Conservation (phyloP, 92 coral and sea anemone genomes). For the Meandrina meandrites region DNA sequence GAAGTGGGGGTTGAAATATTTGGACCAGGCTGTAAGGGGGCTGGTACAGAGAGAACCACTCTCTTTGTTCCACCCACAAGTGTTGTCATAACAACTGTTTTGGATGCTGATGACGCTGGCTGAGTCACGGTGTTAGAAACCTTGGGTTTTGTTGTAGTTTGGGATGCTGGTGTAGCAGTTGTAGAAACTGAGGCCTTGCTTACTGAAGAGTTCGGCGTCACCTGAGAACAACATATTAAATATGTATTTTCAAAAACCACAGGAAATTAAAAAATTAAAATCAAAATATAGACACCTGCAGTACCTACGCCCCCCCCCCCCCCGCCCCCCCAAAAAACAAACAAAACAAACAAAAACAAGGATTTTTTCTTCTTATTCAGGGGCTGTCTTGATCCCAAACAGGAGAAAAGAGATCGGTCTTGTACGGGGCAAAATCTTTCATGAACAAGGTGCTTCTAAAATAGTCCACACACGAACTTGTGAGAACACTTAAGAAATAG, state of each 20-base stretch:
- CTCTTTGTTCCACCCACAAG: constrained; percentile 86
- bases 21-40: constrained; percentile 45
- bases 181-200: constrained; percentile 10
- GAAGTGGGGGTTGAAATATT: constrained; percentile 7
- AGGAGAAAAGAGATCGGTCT: no score
- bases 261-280: neutral
- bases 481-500: no score
- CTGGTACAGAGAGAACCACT: constrained; percentile 86
- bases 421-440: no score
- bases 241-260: neutral
- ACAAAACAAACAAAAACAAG: no score
- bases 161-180: constrained; percentile 9
- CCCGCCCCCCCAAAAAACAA: no score
- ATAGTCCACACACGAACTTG: no score
- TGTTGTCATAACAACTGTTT: constrained; percentile 89
- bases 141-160: constrained; percentile 9
- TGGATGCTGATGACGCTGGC: constrained; percentile 52
- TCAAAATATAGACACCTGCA: neutral
- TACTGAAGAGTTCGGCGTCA: constrained; percentile 16
- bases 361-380: no score
- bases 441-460: no score
- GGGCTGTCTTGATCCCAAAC: no score
- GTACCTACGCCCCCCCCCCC: neutral
- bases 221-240: neutral
- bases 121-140: constrained; percentile 4